Conservation (phyloP, 2,113 vertebrate species). For the Pituophis catenifer region DNA sequence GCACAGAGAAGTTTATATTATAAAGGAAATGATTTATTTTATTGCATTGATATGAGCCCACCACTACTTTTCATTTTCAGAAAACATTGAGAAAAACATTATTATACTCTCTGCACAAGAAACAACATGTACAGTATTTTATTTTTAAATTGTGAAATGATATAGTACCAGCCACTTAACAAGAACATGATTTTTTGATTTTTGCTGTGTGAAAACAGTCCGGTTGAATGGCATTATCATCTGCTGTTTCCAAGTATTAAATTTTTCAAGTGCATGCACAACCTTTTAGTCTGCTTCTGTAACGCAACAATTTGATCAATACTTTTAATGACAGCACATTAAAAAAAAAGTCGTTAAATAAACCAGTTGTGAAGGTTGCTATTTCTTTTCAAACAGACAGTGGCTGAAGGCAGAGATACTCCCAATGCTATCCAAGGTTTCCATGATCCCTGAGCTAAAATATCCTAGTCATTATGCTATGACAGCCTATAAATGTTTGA, state of each 20-base stretch:
- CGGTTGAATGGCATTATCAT: neutral
- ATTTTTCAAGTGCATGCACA: neutral
- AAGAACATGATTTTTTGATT: neutral
- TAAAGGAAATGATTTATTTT: neutral
- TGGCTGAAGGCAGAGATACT: neutral
- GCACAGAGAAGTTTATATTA: neutral
- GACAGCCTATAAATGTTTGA: neutral
- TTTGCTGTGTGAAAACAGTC: neutral
- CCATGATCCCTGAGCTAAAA: neutral
- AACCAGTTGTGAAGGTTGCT: neutral
- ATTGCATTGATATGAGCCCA: neutral
- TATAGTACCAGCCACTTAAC: constrained; percentile 4
- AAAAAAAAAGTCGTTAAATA: neutral
- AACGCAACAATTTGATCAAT: neutral
- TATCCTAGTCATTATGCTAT: neutral
- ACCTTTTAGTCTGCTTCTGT: neutral
- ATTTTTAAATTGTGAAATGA: constrained; percentile 1
- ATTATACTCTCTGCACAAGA: neutral
- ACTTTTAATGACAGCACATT: constrained; percentile 1
- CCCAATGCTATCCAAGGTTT: neutral
- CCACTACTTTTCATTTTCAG: neutral
- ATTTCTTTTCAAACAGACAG: neutral
- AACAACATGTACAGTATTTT: neutral
- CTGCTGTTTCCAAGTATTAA: neutral
- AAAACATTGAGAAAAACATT: neutral